Evolutionary conservation across 2,888 invertebrate species (phyloP), one percentile per base, ranked within the genome.

Genomic region (Dasysyrphus albostriatus): DNA sequence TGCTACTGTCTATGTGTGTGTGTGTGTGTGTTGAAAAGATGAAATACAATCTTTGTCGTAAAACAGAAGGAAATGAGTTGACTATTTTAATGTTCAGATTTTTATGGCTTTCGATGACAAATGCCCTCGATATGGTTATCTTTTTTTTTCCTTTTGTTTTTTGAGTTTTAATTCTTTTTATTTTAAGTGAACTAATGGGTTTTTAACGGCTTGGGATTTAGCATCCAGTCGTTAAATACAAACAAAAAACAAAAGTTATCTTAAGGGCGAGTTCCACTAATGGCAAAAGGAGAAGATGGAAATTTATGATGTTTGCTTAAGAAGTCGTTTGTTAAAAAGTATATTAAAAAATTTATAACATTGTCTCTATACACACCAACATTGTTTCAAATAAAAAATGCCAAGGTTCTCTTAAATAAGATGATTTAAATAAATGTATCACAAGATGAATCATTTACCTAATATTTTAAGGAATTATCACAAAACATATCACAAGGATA

Each of bases 41-140:
- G 54, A 54, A 69, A 69, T 69, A 54, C 3, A 54, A 69, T 39
- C 37, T 69, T 39, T 42, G 44, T 56, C 37, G 67, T 69, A 8
- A 65, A 72, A 51, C 70, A 32, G 56, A 51, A 76, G 84, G 76
- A 84, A 80, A 59, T 76, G 72, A 72, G 58, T 74, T 75, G 54
- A 63, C 65, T 80, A 65, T 51, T 72, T 63, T 79, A 75, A 75
- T 75, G 42, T 37, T 24, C 44, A 51, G 70, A 75, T 72, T 83
- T 75, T 84, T 72, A 80, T 84, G 84, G 80, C 67, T 44, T 59
- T 59, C 69, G 67, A 72, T 76, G 76, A 84, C 72, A 58, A 72
- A 72, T 80, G 70, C 75, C 51, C 58, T 59, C 76, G 75, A 79
- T 80, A 72, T 80, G 84, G 39, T 58, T 76, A 58, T 37, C 0